phyloP scores from a whole-genome alignment of 2,113 vertebrate species.

The Neodontobutis hainanensis region DNA sequence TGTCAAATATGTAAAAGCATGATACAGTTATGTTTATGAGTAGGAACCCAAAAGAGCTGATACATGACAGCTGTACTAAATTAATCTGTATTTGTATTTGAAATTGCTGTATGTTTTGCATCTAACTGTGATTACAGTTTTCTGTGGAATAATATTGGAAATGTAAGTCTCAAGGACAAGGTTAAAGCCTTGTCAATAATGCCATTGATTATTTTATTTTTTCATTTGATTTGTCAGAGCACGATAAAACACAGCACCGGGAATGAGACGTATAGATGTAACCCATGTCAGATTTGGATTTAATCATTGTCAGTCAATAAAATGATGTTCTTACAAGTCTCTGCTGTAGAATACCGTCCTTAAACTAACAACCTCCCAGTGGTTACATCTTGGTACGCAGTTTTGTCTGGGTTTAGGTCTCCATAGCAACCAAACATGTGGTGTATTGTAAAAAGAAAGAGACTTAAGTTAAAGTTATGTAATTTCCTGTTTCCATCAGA shows the following conservation, averaged over 20 bases:
- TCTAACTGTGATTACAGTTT: neutral
- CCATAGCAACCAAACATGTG: slow-evolving; percentile 61
- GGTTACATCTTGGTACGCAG: slow-evolving; percentile 27
- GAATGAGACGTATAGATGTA: slow-evolving; percentile 7
- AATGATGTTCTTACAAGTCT: neutral
- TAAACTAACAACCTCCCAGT: slow-evolving; percentile 26
- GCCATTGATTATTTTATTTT: slow-evolving; percentile 9
- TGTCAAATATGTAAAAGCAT: too few relatives aligned
- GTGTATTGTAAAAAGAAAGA: slow-evolving; percentile 40
- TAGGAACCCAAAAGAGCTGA: too few relatives aligned
- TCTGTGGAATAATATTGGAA: neutral
- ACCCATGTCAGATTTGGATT: neutral
- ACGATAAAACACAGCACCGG: neutral
- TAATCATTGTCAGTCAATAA: neutral
- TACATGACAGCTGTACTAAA: too few relatives aligned
- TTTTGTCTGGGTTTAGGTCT: slow-evolving; percentile 45
- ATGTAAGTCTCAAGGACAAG: slow-evolving; percentile 4
- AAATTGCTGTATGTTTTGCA: too few relatives aligned
- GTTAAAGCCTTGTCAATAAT: slow-evolving; percentile 20
- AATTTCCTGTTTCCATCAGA: slow-evolving; percentile 43
- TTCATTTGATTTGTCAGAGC: neutral
- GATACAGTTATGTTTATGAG: too few relatives aligned
- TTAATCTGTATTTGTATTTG: too few relatives aligned
- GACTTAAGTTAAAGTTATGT: slow-evolving; percentile 55
- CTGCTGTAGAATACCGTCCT: slow-evolving; percentile 2